Evolutionary conservation across 2,888 invertebrate genomes (phyloP), one percentile per base, ranked within the genome.

Genomic region (Hyposoter didymator): DNA sequence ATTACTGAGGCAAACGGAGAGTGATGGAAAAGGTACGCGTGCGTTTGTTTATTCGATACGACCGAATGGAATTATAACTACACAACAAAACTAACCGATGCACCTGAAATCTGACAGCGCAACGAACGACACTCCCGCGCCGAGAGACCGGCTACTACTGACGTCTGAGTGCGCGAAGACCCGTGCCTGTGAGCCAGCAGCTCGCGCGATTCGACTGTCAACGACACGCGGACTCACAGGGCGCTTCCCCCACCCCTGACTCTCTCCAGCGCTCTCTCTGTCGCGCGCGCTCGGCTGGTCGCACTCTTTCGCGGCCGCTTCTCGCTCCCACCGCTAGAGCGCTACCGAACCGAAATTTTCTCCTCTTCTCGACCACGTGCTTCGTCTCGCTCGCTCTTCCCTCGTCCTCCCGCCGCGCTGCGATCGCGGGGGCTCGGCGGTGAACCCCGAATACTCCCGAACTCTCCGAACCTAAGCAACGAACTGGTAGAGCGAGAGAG

Each of bases 91-190:
- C n/a, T n/a, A 45, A 64, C 66, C 28, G 7, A n/a, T 62, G 17
- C 4, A 49, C 39, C 39, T 17, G 19, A 74, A 45, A 55, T 80
- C 73, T 32, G 32, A 39, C 66, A 32, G 32, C 28, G 6, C 12
- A 62, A 62, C n/a, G 6, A 39, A 62, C 90, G 88, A 90, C 86
- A 84, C 88, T 87, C 85, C 64, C 88, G 75, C 89, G 88, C 87
- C 89, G 90, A 91, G 83, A 88, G 87, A 89, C 90, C 91, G 91
- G 90, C 90, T 90, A 88, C 88, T 84, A 91, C 91, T 91, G 91
- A 67, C 80, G 84, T 62, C 69, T 74, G 74, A 73, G 69, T 88
- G 84, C 70, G 76, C 87, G 81, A 79, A 28, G 81, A 81, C 85
- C 87, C 82, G 83, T 86, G 55, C 85, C 87, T 82, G 83, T 86